A percentile compares a stretch with the other conserved stretches of the same genome.
These are phyloP conservation scores for Drosophila borborema DNA, from an alignment of 2,888 invertebrate genomes.

Conservation along the genomic window DNA sequence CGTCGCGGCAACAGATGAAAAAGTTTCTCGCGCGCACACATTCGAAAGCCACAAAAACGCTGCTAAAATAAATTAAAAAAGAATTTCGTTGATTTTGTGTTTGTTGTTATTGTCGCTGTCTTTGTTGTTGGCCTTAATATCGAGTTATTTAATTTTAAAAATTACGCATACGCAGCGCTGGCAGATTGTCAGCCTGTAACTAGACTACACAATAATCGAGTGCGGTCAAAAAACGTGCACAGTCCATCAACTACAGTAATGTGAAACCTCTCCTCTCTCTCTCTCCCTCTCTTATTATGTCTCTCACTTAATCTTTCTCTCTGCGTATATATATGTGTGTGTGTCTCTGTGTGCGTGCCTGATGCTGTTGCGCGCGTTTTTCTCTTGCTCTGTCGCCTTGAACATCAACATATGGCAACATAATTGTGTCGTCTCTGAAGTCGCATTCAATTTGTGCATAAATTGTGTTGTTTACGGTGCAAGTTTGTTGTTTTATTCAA, in stretches of 20 bases:
- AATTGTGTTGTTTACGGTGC: constrained; percentile 20
- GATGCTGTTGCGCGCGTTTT: constrained; percentile 55
- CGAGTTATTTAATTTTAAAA: constrained; percentile 32
- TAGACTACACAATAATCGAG: constrained; percentile 47
- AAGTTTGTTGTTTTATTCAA: constrained; percentile 47
- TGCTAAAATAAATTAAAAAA: constrained; percentile 16
- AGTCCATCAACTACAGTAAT: constrained; percentile 13
- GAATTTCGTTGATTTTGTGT: constrained; percentile 13
- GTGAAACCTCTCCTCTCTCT: constrained; percentile 14
- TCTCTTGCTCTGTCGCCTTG: constrained; percentile 17
- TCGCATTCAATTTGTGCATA: constrained; percentile 47
- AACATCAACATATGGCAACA: constrained; percentile 70
- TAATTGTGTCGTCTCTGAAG: constrained; percentile 56
- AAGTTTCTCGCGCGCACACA: constrained; percentile 67
- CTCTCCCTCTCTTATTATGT: background rate
- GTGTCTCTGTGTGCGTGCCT: constrained; percentile 21
- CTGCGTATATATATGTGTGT: background rate
- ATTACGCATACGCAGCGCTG: constrained; percentile 42
- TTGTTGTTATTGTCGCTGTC: constrained; percentile 4
- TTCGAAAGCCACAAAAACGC: constrained; percentile 22
- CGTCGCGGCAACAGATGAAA: constrained; percentile 74
- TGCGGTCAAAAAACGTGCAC: constrained; percentile 9
- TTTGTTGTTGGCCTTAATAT: background rate
- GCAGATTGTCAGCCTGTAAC: constrained; percentile 44
- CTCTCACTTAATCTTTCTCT: background rate